Conservation (phyloP, 2,113 vertebrate genomes). For the Lanius collurio region DNA sequence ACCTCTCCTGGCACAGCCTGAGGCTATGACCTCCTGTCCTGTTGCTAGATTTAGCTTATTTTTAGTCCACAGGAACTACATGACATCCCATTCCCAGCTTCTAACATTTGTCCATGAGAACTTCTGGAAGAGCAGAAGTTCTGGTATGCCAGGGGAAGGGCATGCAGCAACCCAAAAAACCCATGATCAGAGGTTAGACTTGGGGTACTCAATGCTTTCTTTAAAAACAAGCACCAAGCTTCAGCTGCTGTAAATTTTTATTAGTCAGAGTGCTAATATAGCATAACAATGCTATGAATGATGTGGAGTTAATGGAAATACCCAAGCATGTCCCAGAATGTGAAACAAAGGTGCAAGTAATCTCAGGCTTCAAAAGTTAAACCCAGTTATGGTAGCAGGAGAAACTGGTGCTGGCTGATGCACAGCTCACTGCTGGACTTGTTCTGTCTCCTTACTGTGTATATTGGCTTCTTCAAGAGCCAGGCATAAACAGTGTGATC, state of each 20-base stretch:
- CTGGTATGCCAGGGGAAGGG: neutral
- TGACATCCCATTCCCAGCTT: neutral
- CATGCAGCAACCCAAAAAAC: neutral
- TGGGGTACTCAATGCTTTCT: neutral
- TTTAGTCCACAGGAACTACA: neutral
- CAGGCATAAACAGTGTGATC: neutral
- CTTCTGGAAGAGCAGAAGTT: neutral
- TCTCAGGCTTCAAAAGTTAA: neutral
- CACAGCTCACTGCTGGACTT: neutral
- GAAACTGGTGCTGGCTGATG: neutral
- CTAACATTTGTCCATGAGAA: neutral
- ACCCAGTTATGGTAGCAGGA: neutral
- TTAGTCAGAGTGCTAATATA: neutral
- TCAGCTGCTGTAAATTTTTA: neutral
- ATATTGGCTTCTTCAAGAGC: neutral
- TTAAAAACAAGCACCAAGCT: neutral
- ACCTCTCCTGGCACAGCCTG: neutral
- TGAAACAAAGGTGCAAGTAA: neutral
- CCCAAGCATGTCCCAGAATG: neutral
- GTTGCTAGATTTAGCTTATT: neutral
- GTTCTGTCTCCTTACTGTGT: neutral
- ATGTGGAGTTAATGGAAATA: neutral
- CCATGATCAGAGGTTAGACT: accelerated
- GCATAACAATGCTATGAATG: neutral
- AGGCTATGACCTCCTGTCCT: neutral